phyloP scores from a whole-genome alignment of 2,888 invertebrate genomes.

The Philopedon plagiatum region DNA sequence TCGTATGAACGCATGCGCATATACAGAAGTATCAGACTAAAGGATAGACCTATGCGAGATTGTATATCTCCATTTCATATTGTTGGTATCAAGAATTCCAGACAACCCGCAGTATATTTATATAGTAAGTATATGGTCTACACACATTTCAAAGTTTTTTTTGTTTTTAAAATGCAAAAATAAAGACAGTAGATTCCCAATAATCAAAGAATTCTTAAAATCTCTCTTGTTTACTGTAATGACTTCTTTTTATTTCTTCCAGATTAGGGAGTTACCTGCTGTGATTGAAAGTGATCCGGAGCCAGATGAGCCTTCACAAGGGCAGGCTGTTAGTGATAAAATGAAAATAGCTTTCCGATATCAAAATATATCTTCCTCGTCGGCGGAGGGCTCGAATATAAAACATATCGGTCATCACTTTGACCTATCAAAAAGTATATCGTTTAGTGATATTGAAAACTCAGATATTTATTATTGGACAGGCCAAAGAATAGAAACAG shows the following conservation, averaged over 20 bases:
- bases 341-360: constrained; percentile 95
- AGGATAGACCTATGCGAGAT: too few relatives aligned
- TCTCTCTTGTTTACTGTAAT: too few relatives aligned
- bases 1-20: too few relatives aligned
- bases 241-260: constrained; percentile 56
- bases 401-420: constrained; percentile 83
- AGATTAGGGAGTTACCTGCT: constrained; percentile 77
- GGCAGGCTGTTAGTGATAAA: constrained; percentile 69
- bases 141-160: too few relatives aligned
- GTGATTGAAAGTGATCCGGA: constrained; percentile 69
- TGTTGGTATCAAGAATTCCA: too few relatives aligned
- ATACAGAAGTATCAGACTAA: too few relatives aligned
- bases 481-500: constrained; percentile 59
- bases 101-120: too few relatives aligned
- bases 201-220: too few relatives aligned
- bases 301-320: constrained; percentile 50
- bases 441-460: constrained; percentile 72
- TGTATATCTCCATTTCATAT: too few relatives aligned
- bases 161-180: too few relatives aligned
- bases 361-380: constrained; percentile 79
- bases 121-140: too few relatives aligned
- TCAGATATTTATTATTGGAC: constrained; percentile 75
- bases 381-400: constrained; percentile 68
- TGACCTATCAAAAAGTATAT: constrained; percentile 84
- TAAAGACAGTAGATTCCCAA: too few relatives aligned